phyloP scores from a whole-genome alignment of 1,140 invertebrate species.

The Eulimnadia texana region DNA sequence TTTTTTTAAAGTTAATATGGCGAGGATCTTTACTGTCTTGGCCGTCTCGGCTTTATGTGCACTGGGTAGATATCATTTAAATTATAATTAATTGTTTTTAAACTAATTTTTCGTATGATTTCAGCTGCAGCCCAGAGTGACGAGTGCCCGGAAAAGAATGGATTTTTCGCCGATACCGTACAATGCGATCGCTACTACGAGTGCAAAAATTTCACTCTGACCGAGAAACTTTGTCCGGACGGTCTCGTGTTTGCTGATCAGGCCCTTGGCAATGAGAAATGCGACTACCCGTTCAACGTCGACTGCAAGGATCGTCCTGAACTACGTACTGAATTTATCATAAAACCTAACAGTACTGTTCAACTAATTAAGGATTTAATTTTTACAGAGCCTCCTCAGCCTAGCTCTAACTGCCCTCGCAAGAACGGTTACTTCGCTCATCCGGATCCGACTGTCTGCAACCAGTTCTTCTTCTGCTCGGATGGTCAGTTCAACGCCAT shows the following conservation, averaged over 20 bases:
- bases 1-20: too few relatives aligned
- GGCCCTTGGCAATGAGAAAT: conserved; percentile 55
- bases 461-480: conserved; percentile 68
- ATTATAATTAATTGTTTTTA: too few relatives aligned
- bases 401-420: conserved; percentile 60
- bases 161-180: conserved; percentile 45
- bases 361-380: conserved; percentile 2
- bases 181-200: conserved; percentile 75
- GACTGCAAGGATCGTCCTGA: conserved; percentile 50
- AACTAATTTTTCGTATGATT: too few relatives aligned
- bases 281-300: conserved; percentile 67
- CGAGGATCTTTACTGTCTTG: too few relatives aligned
- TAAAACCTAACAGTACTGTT: not conserved
- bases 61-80: too few relatives aligned
- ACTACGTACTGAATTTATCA: conserved; percentile 43
- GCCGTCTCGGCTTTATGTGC: too few relatives aligned
- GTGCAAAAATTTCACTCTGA: conserved; percentile 56
- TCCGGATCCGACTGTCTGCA: conserved; percentile 57
- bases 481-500: conserved; percentile 52
- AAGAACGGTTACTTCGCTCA: conserved; percentile 67
- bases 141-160: conserved; percentile 51
- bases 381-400: conserved; percentile 51
- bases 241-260: conserved; percentile 67
- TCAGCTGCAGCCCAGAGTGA: conserved; percentile 12
- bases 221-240: conserved; percentile 65